Evolutionary conservation across 2,113 vertebrate species (phyloP).

Genomic region (Bubo scandiacus): DNA sequence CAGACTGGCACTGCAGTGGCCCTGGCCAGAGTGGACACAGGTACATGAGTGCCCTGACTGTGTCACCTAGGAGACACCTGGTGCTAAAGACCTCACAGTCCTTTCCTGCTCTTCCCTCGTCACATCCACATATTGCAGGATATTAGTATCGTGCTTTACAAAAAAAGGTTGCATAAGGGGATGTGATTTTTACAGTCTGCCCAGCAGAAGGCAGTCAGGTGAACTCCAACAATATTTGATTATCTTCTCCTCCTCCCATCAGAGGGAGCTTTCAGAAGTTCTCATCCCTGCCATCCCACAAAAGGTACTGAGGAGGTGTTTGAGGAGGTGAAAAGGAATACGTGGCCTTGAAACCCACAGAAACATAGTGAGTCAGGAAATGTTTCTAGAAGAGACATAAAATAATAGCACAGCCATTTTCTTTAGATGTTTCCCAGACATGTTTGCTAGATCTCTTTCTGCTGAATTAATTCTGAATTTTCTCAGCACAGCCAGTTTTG

Average conservation of each 20-base stretch:
- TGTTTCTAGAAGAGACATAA: not conserved
- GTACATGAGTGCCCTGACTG: not conserved
- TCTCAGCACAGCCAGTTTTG: not conserved
- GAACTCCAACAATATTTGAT: not conserved
- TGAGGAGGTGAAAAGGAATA: not conserved
- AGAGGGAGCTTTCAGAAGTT: not conserved
- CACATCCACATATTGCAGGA: fast-evolving
- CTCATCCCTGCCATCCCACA: not conserved
- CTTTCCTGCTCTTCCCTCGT: not conserved
- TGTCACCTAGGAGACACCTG: not conserved
- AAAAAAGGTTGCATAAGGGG: not conserved
- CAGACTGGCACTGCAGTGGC: too few species aligned
- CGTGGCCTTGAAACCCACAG: not conserved
- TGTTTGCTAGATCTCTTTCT: not conserved
- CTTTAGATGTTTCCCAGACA: not conserved
- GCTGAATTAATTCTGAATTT: not conserved
- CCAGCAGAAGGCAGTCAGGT: not conserved
- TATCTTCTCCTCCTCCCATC: not conserved
- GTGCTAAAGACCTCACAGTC: not conserved
- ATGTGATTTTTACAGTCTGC: not conserved
- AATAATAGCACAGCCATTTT: not conserved
- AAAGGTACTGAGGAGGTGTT: not conserved
- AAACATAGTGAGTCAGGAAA: not conserved
- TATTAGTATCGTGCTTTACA: not conserved
- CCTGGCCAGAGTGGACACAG: too few species aligned